phyloP scores from a whole-genome alignment of 2,113 vertebrate genomes.

The Neoarius graeffei region DNA sequence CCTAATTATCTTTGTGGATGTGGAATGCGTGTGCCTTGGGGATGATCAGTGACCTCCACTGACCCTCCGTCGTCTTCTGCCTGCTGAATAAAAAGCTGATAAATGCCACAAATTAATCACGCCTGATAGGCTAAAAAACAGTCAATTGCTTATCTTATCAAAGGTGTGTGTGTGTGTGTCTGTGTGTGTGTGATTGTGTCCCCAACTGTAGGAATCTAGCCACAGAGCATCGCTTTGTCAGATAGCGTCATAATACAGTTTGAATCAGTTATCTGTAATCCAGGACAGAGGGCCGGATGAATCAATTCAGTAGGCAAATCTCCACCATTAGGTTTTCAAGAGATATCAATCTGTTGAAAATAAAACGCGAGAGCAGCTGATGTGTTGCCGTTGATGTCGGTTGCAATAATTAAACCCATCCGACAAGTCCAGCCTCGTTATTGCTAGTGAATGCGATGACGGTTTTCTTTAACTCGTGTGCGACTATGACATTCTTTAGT shows the following conservation, averaged over 20 bases:
- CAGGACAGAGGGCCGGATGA: conserved; percentile 33
- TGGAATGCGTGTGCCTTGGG: conserved; percentile 38
- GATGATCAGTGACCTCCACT: conserved; percentile 45
- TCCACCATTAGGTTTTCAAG: conserved; percentile 14
- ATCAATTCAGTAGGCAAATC: conserved; percentile 50
- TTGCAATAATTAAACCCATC: conserved; percentile 40
- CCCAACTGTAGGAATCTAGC: conserved; percentile 21
- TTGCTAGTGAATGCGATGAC: conserved; percentile 21
- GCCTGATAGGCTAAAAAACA: conserved; percentile 19
- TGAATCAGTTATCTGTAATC: conserved; percentile 43
- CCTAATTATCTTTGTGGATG: conserved; percentile 62
- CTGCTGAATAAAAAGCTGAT: conserved; percentile 40
- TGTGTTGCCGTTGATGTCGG: conserved; percentile 39
- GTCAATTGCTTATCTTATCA: conserved; percentile 20
- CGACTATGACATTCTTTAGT: background rate
- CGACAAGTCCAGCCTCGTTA: conserved; percentile 51
- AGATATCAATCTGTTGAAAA: conserved; percentile 41
- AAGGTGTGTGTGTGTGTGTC: background rate
- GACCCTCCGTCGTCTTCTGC: conserved; percentile 29
- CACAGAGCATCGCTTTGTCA: conserved; percentile 10
- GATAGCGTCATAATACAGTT: conserved; percentile 28
- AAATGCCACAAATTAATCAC: conserved; percentile 11
- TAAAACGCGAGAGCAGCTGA: conserved; percentile 4
- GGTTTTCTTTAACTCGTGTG: background rate
- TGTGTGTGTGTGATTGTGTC: background rate